Conservation (phyloP, 92 coral and sea anemone genomes). For the Anthopleura xanthogrammica region DNA sequence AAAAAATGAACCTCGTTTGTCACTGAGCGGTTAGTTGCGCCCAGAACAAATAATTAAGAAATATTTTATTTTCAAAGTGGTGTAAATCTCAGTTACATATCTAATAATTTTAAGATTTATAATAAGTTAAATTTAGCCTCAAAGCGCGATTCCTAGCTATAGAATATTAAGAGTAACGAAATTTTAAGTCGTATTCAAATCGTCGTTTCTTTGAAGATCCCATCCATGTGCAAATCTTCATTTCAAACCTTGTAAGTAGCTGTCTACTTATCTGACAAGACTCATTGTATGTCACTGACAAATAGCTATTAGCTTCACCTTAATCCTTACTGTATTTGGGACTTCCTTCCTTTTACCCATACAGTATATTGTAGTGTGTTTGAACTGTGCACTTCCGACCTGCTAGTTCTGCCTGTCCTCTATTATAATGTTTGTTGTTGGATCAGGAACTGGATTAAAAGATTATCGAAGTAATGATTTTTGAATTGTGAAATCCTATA, state of each 20-base stretch:
- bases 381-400: neutral
- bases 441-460: neutral
- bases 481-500: too few relatives aligned
- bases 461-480: too few relatives aligned
- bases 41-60: neutral
- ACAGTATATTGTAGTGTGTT: neutral
- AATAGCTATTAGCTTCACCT: neutral
- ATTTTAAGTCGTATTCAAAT: neutral
- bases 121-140: too few relatives aligned
- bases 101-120: too few relatives aligned
- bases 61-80: neutral
- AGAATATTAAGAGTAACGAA: neutral
- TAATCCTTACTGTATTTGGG: neutral
- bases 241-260: neutral
- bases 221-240: neutral
- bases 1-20: too few relatives aligned
- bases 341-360: neutral
- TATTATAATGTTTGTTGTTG: neutral
- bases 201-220: neutral
- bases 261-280: slow-evolving; percentile 6
- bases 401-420: neutral
- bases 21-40: neutral
- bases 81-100: neutral
- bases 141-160: too few relatives aligned
- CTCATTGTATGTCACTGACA: neutral